These are phyloP conservation scores for Cylindroiulus punctatus DNA, from an alignment of 2,888 invertebrate species.

Conservation along the genomic window DNA sequence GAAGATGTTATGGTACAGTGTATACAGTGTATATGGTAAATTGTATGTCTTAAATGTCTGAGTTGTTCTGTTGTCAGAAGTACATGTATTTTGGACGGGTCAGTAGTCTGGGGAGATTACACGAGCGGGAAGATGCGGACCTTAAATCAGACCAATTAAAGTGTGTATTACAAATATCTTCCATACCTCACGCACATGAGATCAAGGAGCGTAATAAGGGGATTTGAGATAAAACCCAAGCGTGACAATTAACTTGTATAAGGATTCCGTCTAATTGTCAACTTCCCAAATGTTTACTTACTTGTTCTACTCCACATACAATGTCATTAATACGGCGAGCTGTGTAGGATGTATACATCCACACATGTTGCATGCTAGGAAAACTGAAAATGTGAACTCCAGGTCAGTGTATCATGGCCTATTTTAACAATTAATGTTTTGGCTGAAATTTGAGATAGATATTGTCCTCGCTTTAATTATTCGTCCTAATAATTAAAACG, in stretches of 20 bases:
- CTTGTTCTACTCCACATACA: slow-evolving; percentile 47
- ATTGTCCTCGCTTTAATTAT: background rate
- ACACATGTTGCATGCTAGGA: slow-evolving; percentile 19
- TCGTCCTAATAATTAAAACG: slow-evolving; percentile 20
- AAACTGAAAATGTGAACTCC: background rate
- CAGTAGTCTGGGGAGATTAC: background rate
- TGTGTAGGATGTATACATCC: background rate
- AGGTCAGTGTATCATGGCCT: slow-evolving; percentile 40
- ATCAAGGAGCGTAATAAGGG: slow-evolving; percentile 33
- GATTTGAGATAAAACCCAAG: slow-evolving; percentile 48
- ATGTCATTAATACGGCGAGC: slow-evolving; percentile 12
- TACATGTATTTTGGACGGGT: background rate
- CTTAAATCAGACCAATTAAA: slow-evolving; percentile 46
- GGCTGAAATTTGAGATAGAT: background rate
- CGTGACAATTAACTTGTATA: slow-evolving; percentile 49
- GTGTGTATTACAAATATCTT: slow-evolving; percentile 27
- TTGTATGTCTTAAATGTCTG: too few relatives aligned
- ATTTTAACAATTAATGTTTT: background rate
- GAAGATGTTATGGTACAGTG: too few relatives aligned
- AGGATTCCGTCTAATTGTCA: slow-evolving; percentile 47
- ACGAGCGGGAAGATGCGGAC: background rate
- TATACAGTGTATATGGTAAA: too few relatives aligned
- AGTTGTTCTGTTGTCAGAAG: background rate
- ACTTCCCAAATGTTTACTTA: slow-evolving; percentile 44
- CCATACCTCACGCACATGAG: slow-evolving; percentile 51